Evolutionary conservation across 2,113 vertebrate genomes (phyloP), one percentile per base, ranked within the genome.

Genomic region (Chaetura pelagica): DNA sequence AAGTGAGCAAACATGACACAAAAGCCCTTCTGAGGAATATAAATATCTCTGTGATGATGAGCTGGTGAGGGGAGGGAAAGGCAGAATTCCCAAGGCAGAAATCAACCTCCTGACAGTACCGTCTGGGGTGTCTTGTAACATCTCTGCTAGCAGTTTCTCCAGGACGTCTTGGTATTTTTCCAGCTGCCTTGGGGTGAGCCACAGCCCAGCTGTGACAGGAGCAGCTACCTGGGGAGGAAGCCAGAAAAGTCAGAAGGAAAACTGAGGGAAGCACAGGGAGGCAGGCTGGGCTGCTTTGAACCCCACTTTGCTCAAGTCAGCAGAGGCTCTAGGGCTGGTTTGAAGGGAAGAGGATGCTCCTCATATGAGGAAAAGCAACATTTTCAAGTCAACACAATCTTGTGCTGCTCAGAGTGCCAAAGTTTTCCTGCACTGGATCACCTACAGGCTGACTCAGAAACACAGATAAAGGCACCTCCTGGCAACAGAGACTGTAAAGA

Each of bases 131-230:
- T 97, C 90, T 85, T 84, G 93, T 90, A 94, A 92, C 76, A 64
- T 66, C 95, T 96, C 87, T 13, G 73, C 89, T 93, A 97, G 96
- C 95, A 97, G 87, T 86, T 96, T 97, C 92, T 97, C 89, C 91
- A 97, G 92, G 93, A 92, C 73, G 29, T 88, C 92, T 92, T 58
- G 89, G 93, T 97, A 95, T 82, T 97, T 98, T 96, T 97, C 97
- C 95, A 98, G 95, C 95, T 97, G 97, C 91, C 83, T 94, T 76
- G 94, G 91, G 55, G 94, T 96, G 96, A 98, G 95, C 94, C 94
- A 93, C 74, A 93, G 86, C 94, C 97, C 84, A 64, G 92, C 96
- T 93, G 97, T 96, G 77, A 82, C 62, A 30, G 98, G 96, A 87
- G 95, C 94, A 95, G 93, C 94, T 58, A 96, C 57, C 97, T 97